These are phyloP conservation scores for Callitettix versicolor DNA, from an alignment of 1,140 invertebrate genomes.

Conservation along the genomic window DNA sequence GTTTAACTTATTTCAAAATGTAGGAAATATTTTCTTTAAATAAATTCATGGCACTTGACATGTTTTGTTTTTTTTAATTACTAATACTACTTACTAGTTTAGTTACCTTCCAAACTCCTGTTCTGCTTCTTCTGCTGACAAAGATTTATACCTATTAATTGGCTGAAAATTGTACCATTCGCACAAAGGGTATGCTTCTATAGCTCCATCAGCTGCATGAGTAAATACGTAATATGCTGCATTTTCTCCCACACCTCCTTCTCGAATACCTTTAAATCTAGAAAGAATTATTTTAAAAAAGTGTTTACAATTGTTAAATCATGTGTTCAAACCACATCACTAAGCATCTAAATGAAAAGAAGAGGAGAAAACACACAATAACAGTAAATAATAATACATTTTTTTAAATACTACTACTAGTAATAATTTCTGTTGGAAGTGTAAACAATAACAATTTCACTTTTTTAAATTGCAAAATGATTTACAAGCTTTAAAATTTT, in stretches of 20 bases:
- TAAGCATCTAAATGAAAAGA: neutral
- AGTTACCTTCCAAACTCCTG: slow-evolving; percentile 77
- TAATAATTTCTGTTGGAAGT: too few relatives aligned
- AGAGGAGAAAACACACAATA: too few relatives aligned
- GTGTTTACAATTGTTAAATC: neutral
- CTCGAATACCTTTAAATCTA: slow-evolving; percentile 73
- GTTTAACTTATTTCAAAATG: too few relatives aligned
- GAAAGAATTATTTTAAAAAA: neutral
- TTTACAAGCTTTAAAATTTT: too few relatives aligned
- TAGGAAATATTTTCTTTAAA: too few relatives aligned
- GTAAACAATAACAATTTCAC: too few relatives aligned
- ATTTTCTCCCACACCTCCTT: slow-evolving; percentile 90
- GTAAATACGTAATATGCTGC: slow-evolving; percentile 94
- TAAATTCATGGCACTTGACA: too few relatives aligned
- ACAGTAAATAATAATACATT: too few relatives aligned
- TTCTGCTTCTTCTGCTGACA: slow-evolving; percentile 93
- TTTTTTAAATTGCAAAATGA: too few relatives aligned
- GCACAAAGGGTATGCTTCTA: slow-evolving; percentile 88
- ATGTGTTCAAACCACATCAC: neutral
- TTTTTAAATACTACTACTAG: too few relatives aligned
- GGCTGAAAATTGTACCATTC: slow-evolving; percentile 93
- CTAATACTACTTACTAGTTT: too few relatives aligned
- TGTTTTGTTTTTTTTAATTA: too few relatives aligned
- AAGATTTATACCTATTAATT: slow-evolving; percentile 79
- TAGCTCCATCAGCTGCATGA: slow-evolving; percentile 82